Evolutionary conservation across 2,888 invertebrate species (phyloP), one percentile per base, ranked within the genome.

Genomic region (Abrostola tripartita): DNA sequence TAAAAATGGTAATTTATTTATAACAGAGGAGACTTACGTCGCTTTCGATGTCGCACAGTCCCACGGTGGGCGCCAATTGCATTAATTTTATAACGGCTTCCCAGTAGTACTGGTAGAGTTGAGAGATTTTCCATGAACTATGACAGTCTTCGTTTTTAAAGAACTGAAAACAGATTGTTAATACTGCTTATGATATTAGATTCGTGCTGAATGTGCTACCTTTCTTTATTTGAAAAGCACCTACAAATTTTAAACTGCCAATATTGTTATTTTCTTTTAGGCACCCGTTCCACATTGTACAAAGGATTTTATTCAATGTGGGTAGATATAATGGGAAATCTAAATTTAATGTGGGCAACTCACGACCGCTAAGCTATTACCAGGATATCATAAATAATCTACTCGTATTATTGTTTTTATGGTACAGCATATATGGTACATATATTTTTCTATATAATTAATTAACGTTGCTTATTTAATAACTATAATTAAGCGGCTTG

Each of bases 341-440:
- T 78, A 61, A 58, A 57, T 63, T 52, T 78, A 69, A 66, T 9
- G 24, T 49, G 64, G 50, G 56, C 51, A 65, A 60, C 55, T 68
- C 47, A 65, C 59, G 44, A 57, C 42, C 52, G 37, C 50, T 40
- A 57, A 53, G 52, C 63, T 51, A 65, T 44, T 67, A 54, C 59
- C 57, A 63, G 58, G 52, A 42, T 57, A 62, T 65, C 52, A 63
- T 54, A 37, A 65, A 60, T 44, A 68, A 53, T 74, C 85, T 87
- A 86, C 81, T 82, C 60, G 74, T 79, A 80, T 86, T 87, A 87
- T 87, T 87, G 87, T 86, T 83, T 85, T 86, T 79, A 85, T 82
- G 81, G 81, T 86, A 87, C 86, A 87, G 86, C 86, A 85, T 81
- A 77, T 72, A 76, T 77, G 65, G 64, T 82, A 81, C 71, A 71